Percentiles rank a stretch among this genome's conserved stretches.
These are phyloP conservation scores for Urechis unicinctus DNA, from an alignment of 2,888 invertebrate species.

Conservation along the genomic window DNA sequence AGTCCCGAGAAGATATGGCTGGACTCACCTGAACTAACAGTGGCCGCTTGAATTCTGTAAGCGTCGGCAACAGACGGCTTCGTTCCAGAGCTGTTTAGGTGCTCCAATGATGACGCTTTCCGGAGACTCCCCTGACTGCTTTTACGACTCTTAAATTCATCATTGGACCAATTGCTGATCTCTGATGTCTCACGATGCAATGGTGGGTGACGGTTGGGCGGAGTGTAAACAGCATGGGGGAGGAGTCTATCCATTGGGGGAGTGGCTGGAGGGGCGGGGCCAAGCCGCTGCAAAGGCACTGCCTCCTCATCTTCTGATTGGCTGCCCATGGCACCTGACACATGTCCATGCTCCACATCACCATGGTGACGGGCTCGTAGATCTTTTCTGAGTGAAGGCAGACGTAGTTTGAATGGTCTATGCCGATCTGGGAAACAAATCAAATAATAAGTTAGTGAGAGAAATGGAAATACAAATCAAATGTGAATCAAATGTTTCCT, in stretches of 20 bases:
- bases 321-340: background rate
- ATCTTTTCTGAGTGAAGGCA: constrained; percentile 45
- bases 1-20: too few relatives aligned
- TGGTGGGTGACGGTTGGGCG: background rate
- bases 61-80: background rate
- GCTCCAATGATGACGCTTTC: constrained; percentile 20
- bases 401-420: constrained; percentile 43
- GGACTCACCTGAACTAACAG: constrained; percentile 17
- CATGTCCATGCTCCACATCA: background rate
- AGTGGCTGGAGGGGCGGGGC: background rate
- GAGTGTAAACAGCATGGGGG: background rate
- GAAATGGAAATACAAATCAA: too few relatives aligned
- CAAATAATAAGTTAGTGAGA: too few relatives aligned
- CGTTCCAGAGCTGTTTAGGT: background rate
- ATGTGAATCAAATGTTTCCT: background rate
- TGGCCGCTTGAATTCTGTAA: constrained; percentile 1
- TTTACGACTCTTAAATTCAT: constrained; percentile 9
- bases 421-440: constrained; percentile 44
- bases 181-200: constrained; percentile 15
- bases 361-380: background rate
- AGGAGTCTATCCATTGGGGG: background rate
- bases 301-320: constrained; percentile 8
- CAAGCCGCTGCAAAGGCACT: constrained; percentile 9
- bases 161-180: constrained; percentile 10
- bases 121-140: constrained; percentile 19